Percentiles rank a stretch among this genome's conserved stretches.
Evolutionary conservation across 2,113 vertebrate genomes (phyloP).

Genomic region (Megaceryle maxima): DNA sequence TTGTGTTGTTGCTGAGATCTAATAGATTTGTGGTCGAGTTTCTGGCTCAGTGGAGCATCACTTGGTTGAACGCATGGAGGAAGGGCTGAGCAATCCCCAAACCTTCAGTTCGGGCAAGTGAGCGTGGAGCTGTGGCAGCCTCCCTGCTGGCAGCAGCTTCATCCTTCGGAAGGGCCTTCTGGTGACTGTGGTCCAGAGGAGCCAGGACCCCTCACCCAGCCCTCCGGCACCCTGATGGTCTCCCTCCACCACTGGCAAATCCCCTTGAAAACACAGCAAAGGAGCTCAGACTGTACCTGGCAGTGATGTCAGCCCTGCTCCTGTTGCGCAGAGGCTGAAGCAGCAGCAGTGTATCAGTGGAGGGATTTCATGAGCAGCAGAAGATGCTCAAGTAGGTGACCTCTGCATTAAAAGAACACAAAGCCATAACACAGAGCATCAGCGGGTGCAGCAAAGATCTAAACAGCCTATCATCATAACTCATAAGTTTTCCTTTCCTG

Average conservation of each 20-base stretch:
- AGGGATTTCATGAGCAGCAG: neutral
- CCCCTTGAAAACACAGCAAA: fast-evolving
- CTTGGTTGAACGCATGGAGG: neutral
- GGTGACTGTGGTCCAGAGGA: neutral
- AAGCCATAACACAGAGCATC: neutral
- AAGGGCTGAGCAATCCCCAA: neutral
- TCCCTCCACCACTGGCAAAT: neutral
- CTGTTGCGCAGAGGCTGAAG: neutral
- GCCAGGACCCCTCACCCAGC: neutral
- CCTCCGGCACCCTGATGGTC: neutral
- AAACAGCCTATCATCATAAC: neutral
- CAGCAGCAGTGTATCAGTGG: fast-evolving
- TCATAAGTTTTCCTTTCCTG: neutral
- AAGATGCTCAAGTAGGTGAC: neutral
- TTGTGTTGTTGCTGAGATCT: neutral
- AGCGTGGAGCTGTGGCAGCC: neutral
- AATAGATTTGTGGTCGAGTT: neutral
- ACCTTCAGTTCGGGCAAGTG: neutral
- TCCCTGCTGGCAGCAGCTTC: neutral
- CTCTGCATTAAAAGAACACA: neutral
- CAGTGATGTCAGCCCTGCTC: neutral
- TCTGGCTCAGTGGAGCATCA: conserved; percentile 39
- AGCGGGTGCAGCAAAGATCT: neutral
- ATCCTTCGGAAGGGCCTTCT: neutral
- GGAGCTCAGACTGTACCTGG: neutral